Base-by-base conservation (phyloP, 2,113 vertebrate species). In the Entomyzon cyanotis region DNA sequence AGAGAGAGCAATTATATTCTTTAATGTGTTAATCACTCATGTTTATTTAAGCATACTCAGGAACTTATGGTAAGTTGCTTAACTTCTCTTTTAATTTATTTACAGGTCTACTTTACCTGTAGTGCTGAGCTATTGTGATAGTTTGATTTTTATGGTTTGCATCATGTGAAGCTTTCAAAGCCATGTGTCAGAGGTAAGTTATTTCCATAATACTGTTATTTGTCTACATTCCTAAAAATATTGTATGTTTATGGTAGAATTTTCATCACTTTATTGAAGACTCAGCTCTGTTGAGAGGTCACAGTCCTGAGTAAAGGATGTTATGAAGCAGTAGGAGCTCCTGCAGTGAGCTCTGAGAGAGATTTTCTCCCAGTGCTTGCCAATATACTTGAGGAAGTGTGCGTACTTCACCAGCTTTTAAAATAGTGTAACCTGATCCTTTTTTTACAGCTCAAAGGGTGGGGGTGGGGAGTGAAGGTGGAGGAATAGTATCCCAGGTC, bases 361-460 rank as follows among this genome's bases (percentile, higher is more conserved):
- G 46, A 31, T 88, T 95, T 90, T 93, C 86, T 94, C 52, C 86
- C 11, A 8, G 50, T 41, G 46, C 82, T 86, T 68, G 77, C 73
- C 89, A 84, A 1, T 75, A 42, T 15, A 31, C 23, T 4, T 4
- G 35, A 90, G 87, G 80, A 92, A 96, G 56, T 35, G 82, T 86
- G 52, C 0, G 0, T 64, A 44, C 73, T 89, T 68, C 94, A 90
- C 56, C 64, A 84, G 83, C 75, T 96, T 95, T 92, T 96, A 97
- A 95, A 95, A 92, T 75, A 94, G 56, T 76, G 94, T 92, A 90
- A 93, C 92, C 44, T 84, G 93, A 95, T 97, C 87, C 88, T 88
- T 90, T 91, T 85, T 94, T 83, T 83, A 75, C 76, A 90, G 73
- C 80, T 93, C 42, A 17, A 8, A 74, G 77, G 22, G 25, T 71